Evolutionary conservation across 1,140 invertebrate genomes (phyloP).

Genomic region (Magallana angulata): DNA sequence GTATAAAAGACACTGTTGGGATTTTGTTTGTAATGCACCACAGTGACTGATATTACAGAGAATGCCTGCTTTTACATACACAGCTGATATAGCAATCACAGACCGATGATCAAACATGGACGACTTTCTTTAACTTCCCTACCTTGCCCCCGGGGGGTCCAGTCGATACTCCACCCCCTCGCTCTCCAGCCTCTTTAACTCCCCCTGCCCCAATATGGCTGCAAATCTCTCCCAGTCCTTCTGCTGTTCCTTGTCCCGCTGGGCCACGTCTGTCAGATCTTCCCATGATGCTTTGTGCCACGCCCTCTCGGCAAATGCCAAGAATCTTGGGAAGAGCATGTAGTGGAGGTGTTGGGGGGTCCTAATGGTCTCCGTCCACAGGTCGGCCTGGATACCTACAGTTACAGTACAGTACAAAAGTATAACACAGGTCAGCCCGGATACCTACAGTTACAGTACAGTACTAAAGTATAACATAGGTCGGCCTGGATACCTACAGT

Average conservation of each 20-base stretch:
- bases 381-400: slow-evolving; percentile 70
- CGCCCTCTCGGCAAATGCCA: slow-evolving; percentile 74
- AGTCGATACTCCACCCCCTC: slow-evolving; percentile 63
- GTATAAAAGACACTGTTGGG: too few relatives aligned
- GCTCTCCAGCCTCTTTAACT: slow-evolving; percentile 64
- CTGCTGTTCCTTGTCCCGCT: slow-evolving; percentile 1
- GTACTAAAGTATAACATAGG: too few relatives aligned
- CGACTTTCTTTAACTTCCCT: background rate
- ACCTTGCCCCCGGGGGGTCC: slow-evolving; percentile 65
- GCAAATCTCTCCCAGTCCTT: slow-evolving; percentile 64
- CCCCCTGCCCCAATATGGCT: slow-evolving; percentile 63
- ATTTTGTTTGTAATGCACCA: too few relatives aligned
- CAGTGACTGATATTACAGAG: too few relatives aligned
- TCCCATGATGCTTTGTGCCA: slow-evolving; percentile 74
- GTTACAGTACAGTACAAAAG: too few relatives aligned
- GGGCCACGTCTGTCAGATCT: slow-evolving; percentile 16
- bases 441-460: too few relatives aligned
- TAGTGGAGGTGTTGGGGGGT: slow-evolving; percentile 64
- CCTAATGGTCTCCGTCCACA: slow-evolving; percentile 70
- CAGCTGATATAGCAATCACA: too few relatives aligned
- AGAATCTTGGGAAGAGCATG: slow-evolving; percentile 71
- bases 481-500: too few relatives aligned
- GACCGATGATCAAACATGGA: too few relatives aligned
- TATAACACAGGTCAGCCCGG: too few relatives aligned
- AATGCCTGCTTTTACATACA: too few relatives aligned